Conservation (phyloP, 2,113 vertebrate genomes). For the Phasianus colchicus region DNA sequence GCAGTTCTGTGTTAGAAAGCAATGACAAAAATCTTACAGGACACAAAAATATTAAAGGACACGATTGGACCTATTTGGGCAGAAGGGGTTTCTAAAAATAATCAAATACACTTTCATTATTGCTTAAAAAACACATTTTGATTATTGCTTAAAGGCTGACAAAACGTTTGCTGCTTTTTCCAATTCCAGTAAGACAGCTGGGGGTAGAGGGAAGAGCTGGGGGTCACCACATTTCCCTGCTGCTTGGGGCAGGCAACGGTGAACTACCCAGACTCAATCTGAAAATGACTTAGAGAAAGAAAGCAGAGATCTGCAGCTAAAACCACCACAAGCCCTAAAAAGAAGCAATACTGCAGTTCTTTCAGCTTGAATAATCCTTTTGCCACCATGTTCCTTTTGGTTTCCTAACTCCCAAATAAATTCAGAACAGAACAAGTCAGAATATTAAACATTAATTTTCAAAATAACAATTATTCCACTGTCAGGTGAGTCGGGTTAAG, state of each 20-base stretch:
- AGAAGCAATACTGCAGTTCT: background rate
- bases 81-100: background rate
- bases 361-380: background rate
- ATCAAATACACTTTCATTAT: background rate
- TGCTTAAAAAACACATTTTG: background rate
- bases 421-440: background rate
- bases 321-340: background rate
- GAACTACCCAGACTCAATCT: background rate
- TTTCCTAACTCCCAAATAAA: background rate
- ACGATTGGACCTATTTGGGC: background rate
- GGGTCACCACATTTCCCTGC: background rate
- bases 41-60: background rate
- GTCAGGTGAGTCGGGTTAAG: background rate
- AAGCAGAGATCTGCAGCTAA: background rate
- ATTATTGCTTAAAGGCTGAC: background rate
- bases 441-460: constrained; percentile 5
- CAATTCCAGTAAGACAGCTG: background rate
- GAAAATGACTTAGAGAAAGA: background rate
- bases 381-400: background rate
- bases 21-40: background rate
- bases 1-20: background rate
- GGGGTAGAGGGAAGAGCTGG: background rate
- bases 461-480: background rate
- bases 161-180: background rate
- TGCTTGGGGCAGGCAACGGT: background rate